Evolutionary conservation across 2,113 vertebrate genomes (phyloP).

Genomic region (Papio anubis): DNA sequence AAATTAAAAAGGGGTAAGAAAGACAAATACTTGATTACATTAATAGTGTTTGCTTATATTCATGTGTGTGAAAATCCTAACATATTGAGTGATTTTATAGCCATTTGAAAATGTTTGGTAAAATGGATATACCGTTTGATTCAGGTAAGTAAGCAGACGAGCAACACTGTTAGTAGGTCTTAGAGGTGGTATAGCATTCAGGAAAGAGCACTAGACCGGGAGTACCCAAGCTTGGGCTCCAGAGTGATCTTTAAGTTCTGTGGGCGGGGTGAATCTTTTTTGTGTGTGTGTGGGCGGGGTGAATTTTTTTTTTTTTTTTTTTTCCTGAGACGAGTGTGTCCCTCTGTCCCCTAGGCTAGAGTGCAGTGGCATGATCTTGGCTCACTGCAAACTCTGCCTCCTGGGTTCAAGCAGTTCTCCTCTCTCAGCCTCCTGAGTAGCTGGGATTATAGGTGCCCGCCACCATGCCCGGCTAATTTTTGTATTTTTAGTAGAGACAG

Average conservation of each 20-base stretch:
- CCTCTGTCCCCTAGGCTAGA: too few relatives aligned
- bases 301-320: too few relatives aligned
- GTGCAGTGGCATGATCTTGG: too few relatives aligned
- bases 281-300: too few relatives aligned
- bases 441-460: too few relatives aligned
- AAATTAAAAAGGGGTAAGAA: slow-evolving; percentile 79
- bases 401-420: too few relatives aligned
- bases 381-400: too few relatives aligned
- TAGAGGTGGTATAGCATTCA: not conserved
- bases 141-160: not conserved
- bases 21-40: not conserved
- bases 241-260: not conserved
- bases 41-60: not conserved
- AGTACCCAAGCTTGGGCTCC: not conserved
- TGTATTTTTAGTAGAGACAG: too few relatives aligned
- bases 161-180: not conserved
- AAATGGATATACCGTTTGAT: not conserved
- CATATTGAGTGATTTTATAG: not conserved
- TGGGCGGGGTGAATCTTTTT: not conserved
- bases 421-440: too few relatives aligned
- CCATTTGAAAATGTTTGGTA: not conserved
- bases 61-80: not conserved
- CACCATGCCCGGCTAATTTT: too few relatives aligned
- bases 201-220: not conserved
- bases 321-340: too few relatives aligned